phyloP scores from a whole-genome alignment of 2,888 invertebrate species.

The Netelia fuscicornis region DNA sequence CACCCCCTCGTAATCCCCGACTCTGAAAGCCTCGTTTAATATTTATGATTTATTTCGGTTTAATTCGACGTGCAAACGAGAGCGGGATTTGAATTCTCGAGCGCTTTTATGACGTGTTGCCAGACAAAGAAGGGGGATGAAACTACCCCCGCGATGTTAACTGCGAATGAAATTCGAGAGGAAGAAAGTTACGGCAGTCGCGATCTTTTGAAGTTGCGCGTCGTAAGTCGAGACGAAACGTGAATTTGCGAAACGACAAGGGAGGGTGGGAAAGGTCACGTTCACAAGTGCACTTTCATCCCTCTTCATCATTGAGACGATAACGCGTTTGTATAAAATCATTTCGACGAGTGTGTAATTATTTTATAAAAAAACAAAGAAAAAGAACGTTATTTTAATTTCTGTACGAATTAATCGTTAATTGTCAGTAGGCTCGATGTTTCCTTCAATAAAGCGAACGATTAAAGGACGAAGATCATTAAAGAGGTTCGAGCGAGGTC shows the following conservation, averaged over 20 bases:
- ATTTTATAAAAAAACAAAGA: not conserved
- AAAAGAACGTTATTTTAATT: too few relatives aligned
- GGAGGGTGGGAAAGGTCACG: not conserved
- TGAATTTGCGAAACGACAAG: not conserved
- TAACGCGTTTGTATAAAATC: too few relatives aligned
- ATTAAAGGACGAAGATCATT: constrained; percentile 23
- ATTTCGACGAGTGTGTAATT: not conserved
- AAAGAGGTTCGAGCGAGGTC: constrained; percentile 43
- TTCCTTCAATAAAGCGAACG: not conserved
- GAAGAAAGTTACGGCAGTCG: not conserved
- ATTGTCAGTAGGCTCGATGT: constrained; percentile 28
- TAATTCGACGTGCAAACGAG: constrained; percentile 84
- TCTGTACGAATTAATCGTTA: too few relatives aligned
- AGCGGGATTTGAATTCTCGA: constrained; percentile 75
- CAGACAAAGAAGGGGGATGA: constrained; percentile 21
- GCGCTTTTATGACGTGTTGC: constrained; percentile 37
- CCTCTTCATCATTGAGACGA: too few relatives aligned
- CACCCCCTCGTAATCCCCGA: constrained; percentile 81
- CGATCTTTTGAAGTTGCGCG: not conserved
- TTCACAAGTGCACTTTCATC: too few relatives aligned
- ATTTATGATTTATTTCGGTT: constrained; percentile 85
- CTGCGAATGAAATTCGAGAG: constrained; percentile 36
- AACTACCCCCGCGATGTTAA: constrained; percentile 35
- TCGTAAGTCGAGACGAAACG: not conserved
- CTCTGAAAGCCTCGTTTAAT: constrained; percentile 84